Evolutionary conservation across 2,888 invertebrate species (phyloP).

Genomic region (Nemoura dubitans): DNA sequence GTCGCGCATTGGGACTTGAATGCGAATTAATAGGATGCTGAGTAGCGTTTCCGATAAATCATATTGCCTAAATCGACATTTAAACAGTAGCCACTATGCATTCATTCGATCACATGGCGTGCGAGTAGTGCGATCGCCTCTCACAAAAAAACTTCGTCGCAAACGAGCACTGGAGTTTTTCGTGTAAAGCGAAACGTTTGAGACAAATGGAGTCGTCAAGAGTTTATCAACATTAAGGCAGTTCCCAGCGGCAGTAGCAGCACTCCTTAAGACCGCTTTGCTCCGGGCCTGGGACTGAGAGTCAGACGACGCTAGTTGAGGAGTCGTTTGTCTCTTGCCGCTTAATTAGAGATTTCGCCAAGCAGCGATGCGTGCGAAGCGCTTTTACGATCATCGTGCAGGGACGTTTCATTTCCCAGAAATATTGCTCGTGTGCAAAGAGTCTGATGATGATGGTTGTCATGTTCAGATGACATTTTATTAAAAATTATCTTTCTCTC

Average conservation of each 20-base stretch:
- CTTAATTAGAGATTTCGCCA: constrained; percentile 22
- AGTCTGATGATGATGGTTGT: constrained; percentile 7
- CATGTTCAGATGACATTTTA: constrained; percentile 12
- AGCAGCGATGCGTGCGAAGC: not conserved
- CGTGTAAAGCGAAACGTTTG: constrained; percentile 2
- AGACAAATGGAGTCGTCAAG: constrained; percentile 21
- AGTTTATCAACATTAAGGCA: constrained; percentile 10
- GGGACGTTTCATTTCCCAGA: not conserved
- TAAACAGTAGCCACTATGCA: not conserved
- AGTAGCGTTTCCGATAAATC: not conserved
- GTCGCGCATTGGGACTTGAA: too few relatives aligned
- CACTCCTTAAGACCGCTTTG: not conserved
- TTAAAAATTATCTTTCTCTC: not conserved
- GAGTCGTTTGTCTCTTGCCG: constrained; percentile 17
- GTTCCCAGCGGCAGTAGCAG: not conserved
- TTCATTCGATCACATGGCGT: not conserved
- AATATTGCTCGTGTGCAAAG: not conserved
- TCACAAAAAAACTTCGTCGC: not conserved
- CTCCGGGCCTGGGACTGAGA: not conserved
- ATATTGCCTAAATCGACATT: not conserved
- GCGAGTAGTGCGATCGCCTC: not conserved
- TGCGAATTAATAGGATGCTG: too few relatives aligned
- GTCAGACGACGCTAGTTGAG: not conserved
- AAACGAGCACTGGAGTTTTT: not conserved
- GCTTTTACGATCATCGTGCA: not conserved